Evolutionary conservation across 35 echinoderm and acorn worm species (phyloP), one percentile per base, ranked within the genome.

Genomic region (Anneissia japonica): DNA sequence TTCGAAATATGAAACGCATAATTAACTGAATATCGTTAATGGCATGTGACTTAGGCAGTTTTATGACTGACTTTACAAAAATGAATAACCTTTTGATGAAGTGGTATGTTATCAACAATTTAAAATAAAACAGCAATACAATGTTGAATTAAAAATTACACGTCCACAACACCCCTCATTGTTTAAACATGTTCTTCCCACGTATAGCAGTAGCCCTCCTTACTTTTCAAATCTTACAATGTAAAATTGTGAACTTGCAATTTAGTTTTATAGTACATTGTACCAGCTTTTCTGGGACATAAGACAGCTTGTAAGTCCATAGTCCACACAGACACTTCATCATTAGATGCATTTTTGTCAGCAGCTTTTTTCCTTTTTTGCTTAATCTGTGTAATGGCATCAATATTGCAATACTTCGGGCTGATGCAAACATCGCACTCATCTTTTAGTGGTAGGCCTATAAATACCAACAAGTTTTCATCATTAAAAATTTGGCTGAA

Each of bases 211-310:
- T 79, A 87, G 9, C 74, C 85, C 0, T 79, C 85, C 31, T 87
- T 79, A 5, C 74, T 3, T 32, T 79, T 31, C 35, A 87, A 29
- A 30, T 87, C 46, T 29, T 7, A 87, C 0, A 87, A 38, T 7
- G 85, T 87, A 33, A 87, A 87, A 39, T 87, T 87, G 38, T 87
- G 85, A 7, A 87, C 74, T 30, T 43, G 34, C 36, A 87, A 75
- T 32, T 87, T 87, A 0, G 85, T 87, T 33, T 87, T 87, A 38
- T 87, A 87, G 75, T 87, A 87, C 85, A 87, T 51, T 34, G 39
- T 56, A 73, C 86, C 81, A 3, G 86, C 86, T 14, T 81, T 79
- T 81, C 77, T 88, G 3, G 86, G 86, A 38, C 86, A 88, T 12
- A 88, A 41, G 0, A 41, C 79, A n/a, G 86, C 76, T 46, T 79